These are phyloP conservation scores for Echeneis naucrates DNA, from an alignment of 2,797 vertebrate genomes.

Conservation along the genomic window DNA sequence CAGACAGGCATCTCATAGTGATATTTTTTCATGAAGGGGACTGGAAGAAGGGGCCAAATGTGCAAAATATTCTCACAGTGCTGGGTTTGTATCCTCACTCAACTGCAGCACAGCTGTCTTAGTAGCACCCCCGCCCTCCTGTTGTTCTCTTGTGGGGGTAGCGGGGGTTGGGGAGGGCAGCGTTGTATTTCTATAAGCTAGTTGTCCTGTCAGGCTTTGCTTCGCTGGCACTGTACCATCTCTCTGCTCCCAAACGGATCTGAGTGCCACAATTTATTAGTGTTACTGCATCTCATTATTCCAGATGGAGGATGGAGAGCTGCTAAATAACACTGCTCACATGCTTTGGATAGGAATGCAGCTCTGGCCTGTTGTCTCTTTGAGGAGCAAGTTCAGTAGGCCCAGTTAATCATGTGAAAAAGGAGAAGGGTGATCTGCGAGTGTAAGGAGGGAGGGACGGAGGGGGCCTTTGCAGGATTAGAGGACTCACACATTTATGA, in stretches of 20 bases:
- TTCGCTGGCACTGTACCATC: constrained; percentile 35
- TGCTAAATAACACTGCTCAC: constrained; percentile 37
- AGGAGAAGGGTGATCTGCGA: constrained; percentile 8
- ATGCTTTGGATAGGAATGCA: constrained; percentile 35
- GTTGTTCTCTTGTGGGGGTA: constrained; percentile 42
- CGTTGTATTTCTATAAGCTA: constrained; percentile 57
- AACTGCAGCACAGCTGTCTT: constrained; percentile 79
- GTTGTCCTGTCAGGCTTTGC: constrained; percentile 49
- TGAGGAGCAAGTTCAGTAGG: constrained; percentile 34
- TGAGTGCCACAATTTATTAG: constrained; percentile 29
- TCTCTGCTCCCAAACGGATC: constrained; percentile 38
- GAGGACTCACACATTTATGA: constrained; percentile 56
- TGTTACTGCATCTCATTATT: constrained; percentile 29
- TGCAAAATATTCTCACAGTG: constrained; percentile 56
- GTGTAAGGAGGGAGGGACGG: not conserved
- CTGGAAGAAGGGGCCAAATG: constrained; percentile 28
- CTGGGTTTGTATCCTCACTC: constrained; percentile 57
- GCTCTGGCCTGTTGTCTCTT: constrained; percentile 20
- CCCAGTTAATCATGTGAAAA: constrained; percentile 36
- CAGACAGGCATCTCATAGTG: not conserved
- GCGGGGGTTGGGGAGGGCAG: constrained; percentile 22
- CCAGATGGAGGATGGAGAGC: constrained; percentile 19
- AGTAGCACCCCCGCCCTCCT: constrained; percentile 67
- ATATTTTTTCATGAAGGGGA: constrained; percentile 13
- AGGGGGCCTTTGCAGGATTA: constrained; percentile 32